Evolutionary conservation across 2,888 invertebrate genomes (phyloP).

Genomic region (Frankliniella intonsa): DNA sequence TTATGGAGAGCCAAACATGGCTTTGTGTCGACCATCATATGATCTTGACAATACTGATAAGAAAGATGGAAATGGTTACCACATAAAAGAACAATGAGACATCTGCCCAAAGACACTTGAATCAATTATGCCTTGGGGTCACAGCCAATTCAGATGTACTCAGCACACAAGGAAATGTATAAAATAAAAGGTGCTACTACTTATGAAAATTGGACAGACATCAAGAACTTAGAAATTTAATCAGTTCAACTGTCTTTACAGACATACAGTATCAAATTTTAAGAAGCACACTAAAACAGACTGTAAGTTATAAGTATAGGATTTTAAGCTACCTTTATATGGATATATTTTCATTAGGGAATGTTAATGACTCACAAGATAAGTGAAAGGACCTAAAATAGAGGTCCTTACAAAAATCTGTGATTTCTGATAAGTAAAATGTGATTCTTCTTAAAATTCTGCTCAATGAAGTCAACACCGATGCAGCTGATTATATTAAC

Average conservation of each 20-base stretch:
- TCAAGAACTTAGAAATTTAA: background rate
- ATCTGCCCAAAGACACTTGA: background rate
- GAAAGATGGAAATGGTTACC: background rate
- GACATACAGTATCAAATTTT: too few species aligned
- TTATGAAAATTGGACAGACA: background rate
- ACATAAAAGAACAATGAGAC: background rate
- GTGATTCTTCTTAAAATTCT: background rate
- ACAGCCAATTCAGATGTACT: background rate
- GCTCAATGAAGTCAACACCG: too few species aligned
- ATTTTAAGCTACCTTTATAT: too few species aligned
- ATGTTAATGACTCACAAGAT: background rate
- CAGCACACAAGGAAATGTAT: too few species aligned
- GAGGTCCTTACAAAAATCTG: background rate
- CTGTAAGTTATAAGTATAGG: too few species aligned
- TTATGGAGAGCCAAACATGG: background rate
- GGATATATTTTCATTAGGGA: background rate
- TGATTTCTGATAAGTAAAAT: conserved; percentile 2
- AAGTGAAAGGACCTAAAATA: background rate
- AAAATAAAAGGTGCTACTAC: background rate
- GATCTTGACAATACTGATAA: background rate
- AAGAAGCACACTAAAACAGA: too few species aligned
- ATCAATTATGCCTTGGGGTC: background rate
- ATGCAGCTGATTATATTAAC: too few species aligned
- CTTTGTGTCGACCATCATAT: background rate
- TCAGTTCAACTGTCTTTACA: too few species aligned